A percentile compares a stretch with the other conserved stretches of the same genome.
Evolutionary conservation across 2,888 invertebrate species (phyloP).

Genomic region (Corbicula japonica): DNA sequence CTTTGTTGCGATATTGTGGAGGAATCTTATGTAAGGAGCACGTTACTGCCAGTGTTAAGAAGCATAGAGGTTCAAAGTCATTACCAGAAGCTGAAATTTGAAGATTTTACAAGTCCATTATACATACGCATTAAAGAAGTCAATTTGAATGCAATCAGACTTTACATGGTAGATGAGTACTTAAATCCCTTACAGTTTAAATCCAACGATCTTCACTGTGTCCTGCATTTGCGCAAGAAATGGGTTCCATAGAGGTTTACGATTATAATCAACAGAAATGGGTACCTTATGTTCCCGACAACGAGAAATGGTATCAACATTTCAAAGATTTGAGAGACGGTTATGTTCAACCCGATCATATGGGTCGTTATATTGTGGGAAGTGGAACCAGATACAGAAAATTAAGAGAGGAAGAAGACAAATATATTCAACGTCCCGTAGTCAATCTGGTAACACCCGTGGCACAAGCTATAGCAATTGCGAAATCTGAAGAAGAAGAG

Average conservation of each 20-base stretch:
- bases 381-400: slow-evolving; percentile 16
- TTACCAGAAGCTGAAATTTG: slow-evolving; percentile 25
- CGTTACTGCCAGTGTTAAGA: slow-evolving; percentile 23
- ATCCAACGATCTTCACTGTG: slow-evolving; percentile 35
- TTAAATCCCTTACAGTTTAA: slow-evolving; percentile 24
- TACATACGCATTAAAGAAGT: slow-evolving; percentile 22
- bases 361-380: slow-evolving; percentile 34
- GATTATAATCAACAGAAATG: slow-evolving; percentile 24
- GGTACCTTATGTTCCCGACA: slow-evolving; percentile 2
- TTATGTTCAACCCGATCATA: slow-evolving; percentile 20
- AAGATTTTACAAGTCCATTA: neutral
- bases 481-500: slow-evolving; percentile 40
- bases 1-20: slow-evolving; percentile 38
- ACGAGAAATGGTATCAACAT: slow-evolving; percentile 2
- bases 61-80: slow-evolving; percentile 18
- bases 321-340: slow-evolving; percentile 4
- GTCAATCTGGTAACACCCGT: slow-evolving; percentile 36
- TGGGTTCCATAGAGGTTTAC: slow-evolving; percentile 51
- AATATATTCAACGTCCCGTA: slow-evolving; percentile 6
- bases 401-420: neutral
- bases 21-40: slow-evolving; percentile 32
- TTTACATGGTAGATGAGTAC: slow-evolving; percentile 26
- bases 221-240: slow-evolving; percentile 29
- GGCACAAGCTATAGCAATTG: slow-evolving; percentile 44
- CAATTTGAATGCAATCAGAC: slow-evolving; percentile 7